A percentile compares a stretch with the other conserved stretches of the same genome.
Evolutionary conservation across 2,113 vertebrate species (phyloP).

Genomic region (Synchiropus splendidus): DNA sequence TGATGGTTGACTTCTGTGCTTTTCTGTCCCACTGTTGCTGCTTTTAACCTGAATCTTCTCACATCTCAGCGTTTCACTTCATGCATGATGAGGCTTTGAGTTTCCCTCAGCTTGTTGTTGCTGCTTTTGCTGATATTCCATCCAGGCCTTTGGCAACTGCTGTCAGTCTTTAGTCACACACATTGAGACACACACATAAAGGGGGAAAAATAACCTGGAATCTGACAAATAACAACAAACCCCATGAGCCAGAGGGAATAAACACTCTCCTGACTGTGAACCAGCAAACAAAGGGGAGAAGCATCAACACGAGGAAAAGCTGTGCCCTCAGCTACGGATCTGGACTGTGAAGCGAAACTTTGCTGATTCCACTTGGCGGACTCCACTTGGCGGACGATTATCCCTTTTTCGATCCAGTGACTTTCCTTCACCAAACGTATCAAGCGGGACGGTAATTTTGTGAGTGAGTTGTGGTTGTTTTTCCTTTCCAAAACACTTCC

Average conservation of each 20-base stretch:
- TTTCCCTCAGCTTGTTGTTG: no score
- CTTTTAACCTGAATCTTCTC: no score
- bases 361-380: slow-evolving; percentile 3
- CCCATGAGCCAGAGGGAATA: slow-evolving; percentile 7
- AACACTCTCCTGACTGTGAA: slow-evolving; percentile 12
- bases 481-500: slow-evolving; percentile 28
- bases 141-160: slow-evolving; percentile 52
- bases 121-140: no score
- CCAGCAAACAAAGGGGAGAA: slow-evolving; percentile 11
- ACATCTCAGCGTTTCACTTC: no score
- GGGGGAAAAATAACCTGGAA: slow-evolving; percentile 18
- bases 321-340: slow-evolving; percentile 11
- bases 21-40: no score
- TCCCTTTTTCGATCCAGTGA: slow-evolving; percentile 37
- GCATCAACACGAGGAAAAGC: slow-evolving; percentile 18
- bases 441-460: slow-evolving; percentile 27
- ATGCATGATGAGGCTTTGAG: no score
- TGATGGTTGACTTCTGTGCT: no score
- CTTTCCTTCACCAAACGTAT: slow-evolving; percentile 31
- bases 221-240: slow-evolving; percentile 13
- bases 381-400: slow-evolving; percentile 24
- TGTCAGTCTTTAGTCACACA: slow-evolving; percentile 44
- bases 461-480: slow-evolving; percentile 28
- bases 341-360: slow-evolving; percentile 30
- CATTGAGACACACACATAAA: slow-evolving; percentile 12